Base-by-base conservation (phyloP, 2,113 vertebrate genomes). In the Myotis brandtii region DNA sequence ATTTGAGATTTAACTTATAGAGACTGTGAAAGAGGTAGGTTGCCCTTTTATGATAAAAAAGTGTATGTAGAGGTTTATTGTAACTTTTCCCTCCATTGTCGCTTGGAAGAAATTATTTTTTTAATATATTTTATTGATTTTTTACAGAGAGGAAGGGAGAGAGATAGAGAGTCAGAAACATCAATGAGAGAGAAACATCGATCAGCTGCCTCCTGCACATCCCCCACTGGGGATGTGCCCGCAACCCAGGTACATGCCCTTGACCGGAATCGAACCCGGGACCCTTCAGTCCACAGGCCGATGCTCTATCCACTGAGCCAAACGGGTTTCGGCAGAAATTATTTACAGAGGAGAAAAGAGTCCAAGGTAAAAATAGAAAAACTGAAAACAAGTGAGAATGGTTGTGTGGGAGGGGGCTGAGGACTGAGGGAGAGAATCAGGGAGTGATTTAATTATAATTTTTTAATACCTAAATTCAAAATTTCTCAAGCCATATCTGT, bases 391-490 rank as follows among this genome's bases (percentile, higher is more conserved):
- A 27, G 25, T 69, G 9, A 48, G 7, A 11, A 52, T 23, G 59
- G 14, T 48, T 62, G 59, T 62, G 23, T 25, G 13, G 50, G 16
- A 59, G 7, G 80, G 25, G 81, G 30, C 25, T 32, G 14, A 20
- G 21, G 5, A 2, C 12, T 14, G 27, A 14, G 18, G 13, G 20
- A 69, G 10, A 43, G 21, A 30, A 34, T 23, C 56, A 62, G 37
- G 14, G 3, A 59, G 40, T 21, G 54, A 79, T 46, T 81, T 27
- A 40, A 72, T 83, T 34, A 89, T 1, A 23, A 6, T 16, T 93
- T 93, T 86, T 67, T 86, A 34, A 69, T 79, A 52, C 11, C 6
- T 83, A 27, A 9, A 93, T 83, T 83, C 52, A 95, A 82, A 77
- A 48, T 40, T 48, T 83, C 32, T 83, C 46, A 62, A 84, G 27